Evolutionary conservation across 2,888 invertebrate species (phyloP).

Genomic region (Acronicta aceris): DNA sequence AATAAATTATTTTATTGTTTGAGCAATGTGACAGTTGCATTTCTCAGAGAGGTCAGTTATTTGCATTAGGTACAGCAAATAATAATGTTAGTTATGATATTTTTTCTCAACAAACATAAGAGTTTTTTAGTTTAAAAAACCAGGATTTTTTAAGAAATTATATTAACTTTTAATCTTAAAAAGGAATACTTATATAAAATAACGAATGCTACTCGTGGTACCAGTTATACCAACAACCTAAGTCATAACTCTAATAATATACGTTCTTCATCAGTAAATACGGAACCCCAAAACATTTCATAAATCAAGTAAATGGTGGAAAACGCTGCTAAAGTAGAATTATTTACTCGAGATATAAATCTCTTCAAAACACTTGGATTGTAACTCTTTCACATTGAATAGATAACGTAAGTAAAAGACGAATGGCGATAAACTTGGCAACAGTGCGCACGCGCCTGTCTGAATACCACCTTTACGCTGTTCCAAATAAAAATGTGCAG

Average conservation of each 20-base stretch:
- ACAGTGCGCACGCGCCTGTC: slow-evolving; percentile 47
- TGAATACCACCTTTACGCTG: slow-evolving; percentile 39
- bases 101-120: no score
- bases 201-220: neutral
- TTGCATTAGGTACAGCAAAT: no score
- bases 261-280: neutral
- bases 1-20: neutral
- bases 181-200: neutral
- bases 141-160: no score
- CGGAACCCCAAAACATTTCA: slow-evolving; percentile 26
- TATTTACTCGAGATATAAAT: slow-evolving; percentile 67
- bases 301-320: slow-evolving; percentile 58
- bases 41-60: neutral
- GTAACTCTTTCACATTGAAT: slow-evolving; percentile 58
- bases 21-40: neutral
- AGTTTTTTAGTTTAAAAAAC: no score
- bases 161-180: no score
- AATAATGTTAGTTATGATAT: no score
- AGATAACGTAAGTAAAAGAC: slow-evolving; percentile 60
- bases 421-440: slow-evolving; percentile 66
- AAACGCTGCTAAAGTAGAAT: slow-evolving; percentile 56
- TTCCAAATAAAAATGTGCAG: slow-evolving; percentile 61
- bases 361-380: slow-evolving; percentile 56
- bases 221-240: neutral
- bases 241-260: slow-evolving; percentile 3